These are phyloP conservation scores for Solen grandis DNA, from an alignment of 1,140 invertebrate species.

Conservation along the genomic window DNA sequence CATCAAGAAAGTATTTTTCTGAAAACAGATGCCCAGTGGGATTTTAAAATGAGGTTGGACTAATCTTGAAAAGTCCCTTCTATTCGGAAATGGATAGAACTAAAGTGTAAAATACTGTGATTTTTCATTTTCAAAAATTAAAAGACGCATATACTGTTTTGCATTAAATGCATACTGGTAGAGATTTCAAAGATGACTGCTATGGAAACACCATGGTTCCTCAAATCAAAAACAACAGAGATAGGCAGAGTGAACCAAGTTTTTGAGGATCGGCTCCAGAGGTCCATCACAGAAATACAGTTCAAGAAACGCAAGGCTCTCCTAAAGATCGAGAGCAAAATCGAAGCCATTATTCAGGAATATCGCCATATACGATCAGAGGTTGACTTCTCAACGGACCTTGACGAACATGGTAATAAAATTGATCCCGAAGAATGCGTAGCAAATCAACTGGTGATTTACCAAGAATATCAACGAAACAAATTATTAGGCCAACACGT, in stretches of 20 bases:
- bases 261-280: constrained; percentile 39
- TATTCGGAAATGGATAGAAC: no score
- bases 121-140: no score
- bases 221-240: constrained; percentile 51
- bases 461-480: no score
- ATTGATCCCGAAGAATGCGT: neutral
- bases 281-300: constrained; percentile 27
- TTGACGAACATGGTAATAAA: constrained; percentile 37
- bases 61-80: no score
- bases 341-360: constrained; percentile 24
- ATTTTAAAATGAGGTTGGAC: no score
- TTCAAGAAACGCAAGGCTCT: constrained; percentile 21
- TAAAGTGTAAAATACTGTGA: no score
- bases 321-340: constrained; percentile 29
- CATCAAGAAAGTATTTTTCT: no score
- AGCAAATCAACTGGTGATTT: neutral
- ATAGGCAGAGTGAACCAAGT: constrained; percentile 44
- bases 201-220: constrained; percentile 47
- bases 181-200: no score
- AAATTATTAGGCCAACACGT: no score
- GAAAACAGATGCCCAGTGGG: no score
- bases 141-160: no score
- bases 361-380: constrained; percentile 34
- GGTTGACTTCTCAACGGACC: constrained; percentile 38
- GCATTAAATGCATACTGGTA: no score